Conservation (phyloP, 2,888 invertebrate genomes). For the Odontocolon sp. region DNA sequence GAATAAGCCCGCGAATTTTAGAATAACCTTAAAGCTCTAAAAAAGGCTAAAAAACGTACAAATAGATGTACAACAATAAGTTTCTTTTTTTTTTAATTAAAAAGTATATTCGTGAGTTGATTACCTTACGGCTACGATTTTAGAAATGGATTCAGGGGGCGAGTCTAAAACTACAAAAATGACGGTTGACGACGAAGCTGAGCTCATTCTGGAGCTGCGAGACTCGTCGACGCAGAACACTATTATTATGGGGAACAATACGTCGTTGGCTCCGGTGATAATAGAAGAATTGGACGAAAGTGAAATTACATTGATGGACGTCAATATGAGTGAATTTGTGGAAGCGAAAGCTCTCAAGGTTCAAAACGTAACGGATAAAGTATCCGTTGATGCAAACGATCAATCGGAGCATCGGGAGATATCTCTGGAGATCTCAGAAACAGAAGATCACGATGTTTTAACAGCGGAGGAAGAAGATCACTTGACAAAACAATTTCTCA, state of each 20-base stretch:
- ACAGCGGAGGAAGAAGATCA: conserved; percentile 72
- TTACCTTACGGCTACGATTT: conserved; percentile 1
- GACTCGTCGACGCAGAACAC: conserved; percentile 1
- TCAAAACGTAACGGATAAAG: conserved; percentile 66
- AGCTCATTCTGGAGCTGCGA: conserved; percentile 28
- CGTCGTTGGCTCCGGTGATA: conserved; percentile 68
- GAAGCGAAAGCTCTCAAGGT: conserved; percentile 75
- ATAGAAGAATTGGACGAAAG: conserved; percentile 77
- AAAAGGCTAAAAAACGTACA: no score
- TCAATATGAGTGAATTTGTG: conserved; percentile 76
- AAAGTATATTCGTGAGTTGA: background rate
- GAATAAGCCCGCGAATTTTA: no score
- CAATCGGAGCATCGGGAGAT: background rate
- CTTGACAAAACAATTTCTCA: conserved; percentile 86
- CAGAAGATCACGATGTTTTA: conserved; percentile 67
- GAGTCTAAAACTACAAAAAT: background rate
- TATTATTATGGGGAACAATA: conserved; percentile 12
- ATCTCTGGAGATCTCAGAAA: conserved; percentile 61
- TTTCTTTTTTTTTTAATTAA: no score
- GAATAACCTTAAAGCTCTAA: background rate
- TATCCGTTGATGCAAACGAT: background rate
- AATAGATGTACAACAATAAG: no score
- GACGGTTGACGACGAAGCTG: background rate
- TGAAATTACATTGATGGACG: conserved; percentile 67
- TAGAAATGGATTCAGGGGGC: conserved; percentile 40